Conservation (phyloP, 2,888 invertebrate genomes). For the Pristionchus maxplancki region DNA sequence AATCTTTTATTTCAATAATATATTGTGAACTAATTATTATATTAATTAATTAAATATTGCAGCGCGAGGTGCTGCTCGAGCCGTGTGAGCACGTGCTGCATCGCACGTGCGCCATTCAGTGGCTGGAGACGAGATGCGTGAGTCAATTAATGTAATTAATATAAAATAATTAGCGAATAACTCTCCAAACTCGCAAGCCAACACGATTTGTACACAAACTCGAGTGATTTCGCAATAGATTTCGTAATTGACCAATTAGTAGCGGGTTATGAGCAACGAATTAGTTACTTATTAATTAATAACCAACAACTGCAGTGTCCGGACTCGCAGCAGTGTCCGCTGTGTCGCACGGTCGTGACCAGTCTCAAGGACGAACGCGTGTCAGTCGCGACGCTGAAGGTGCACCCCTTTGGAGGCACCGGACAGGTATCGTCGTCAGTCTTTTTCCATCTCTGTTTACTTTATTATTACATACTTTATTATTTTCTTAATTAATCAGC, state of each 20-base stretch:
- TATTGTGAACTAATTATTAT: no score
- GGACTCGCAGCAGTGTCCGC: neutral
- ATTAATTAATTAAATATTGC: neutral
- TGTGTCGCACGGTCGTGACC: neutral
- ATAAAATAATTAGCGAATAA: no score
- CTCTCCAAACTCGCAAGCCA: no score
- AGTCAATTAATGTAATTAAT: neutral
- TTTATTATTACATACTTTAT: neutral
- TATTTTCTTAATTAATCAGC: neutral
- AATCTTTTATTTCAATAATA: no score
- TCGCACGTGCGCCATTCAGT: neutral
- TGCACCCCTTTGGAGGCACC: neutral
- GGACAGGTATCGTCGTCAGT: neutral
- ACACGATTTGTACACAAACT: no score
- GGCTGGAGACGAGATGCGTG: slow-evolving; percentile 4
- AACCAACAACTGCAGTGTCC: neutral
- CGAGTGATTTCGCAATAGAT: no score
- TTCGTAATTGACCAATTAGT: no score
- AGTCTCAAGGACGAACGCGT: neutral
- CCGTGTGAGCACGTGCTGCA: no score
- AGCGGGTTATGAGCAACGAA: no score
- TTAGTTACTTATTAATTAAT: no score
- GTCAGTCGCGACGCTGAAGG: neutral
- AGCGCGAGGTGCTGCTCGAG: neutral
- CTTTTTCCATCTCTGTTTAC: neutral